Percentiles rank a stretch among this genome's conserved stretches.
phyloP scores from a whole-genome alignment of 2,113 vertebrate species.

The Pycnonotus jocosus region DNA sequence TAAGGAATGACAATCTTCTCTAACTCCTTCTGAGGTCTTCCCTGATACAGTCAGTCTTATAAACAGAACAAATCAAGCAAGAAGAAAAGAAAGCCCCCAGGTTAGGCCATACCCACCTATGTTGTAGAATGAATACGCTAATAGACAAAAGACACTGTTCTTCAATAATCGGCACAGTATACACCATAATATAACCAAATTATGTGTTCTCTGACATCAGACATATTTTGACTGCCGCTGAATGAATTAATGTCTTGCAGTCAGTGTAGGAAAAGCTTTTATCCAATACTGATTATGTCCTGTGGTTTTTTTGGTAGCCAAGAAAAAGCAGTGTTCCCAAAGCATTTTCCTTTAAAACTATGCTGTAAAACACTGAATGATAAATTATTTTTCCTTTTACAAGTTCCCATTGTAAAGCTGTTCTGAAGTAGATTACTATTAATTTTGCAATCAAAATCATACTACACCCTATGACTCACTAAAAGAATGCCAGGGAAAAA shows the following conservation, averaged over 20 bases:
- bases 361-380: not conserved
- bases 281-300: not conserved
- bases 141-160: not conserved
- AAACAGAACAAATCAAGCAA: not conserved
- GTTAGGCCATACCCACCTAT: not conserved
- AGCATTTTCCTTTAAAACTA: not conserved
- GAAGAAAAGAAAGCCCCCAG: not conserved
- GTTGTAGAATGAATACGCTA: not conserved
- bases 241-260: not conserved
- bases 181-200: not conserved
- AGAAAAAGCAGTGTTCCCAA: not conserved
- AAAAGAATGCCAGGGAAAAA: not conserved
- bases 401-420: not conserved
- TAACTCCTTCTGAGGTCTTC: not conserved
- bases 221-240: not conserved
- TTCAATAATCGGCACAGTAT: not conserved
- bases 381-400: not conserved
- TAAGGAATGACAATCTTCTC: not conserved
- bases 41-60: not conserved
- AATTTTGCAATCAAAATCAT: conserved; percentile 11
- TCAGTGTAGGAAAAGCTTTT: not conserved
- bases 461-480: not conserved
- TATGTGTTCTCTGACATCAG: not conserved
- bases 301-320: not conserved
- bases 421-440: not conserved